Evolutionary conservation across 2,888 invertebrate species (phyloP), one percentile per base, ranked within the genome.

Genomic region (Apotomis turbidana): DNA sequence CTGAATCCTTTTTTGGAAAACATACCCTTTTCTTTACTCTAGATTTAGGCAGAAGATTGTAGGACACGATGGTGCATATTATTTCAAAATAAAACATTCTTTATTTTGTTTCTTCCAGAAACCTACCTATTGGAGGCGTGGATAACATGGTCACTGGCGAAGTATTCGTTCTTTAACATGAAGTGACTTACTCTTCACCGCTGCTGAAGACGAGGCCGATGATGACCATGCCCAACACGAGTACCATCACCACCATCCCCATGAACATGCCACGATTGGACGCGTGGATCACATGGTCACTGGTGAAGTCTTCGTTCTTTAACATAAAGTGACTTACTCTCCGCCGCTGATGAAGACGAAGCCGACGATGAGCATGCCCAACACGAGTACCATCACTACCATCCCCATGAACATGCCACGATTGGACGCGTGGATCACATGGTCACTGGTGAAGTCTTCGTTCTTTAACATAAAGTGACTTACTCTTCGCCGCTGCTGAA

Each of bases 261-360:
- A 94, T 90, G 85, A 97, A 96, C 38, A 97, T 89, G 2, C 97
- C 97, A 74, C 95, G 95, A 2, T 96, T 96, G 69, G 97, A 95
- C 1, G 96, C 95, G 77, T 27, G 27, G 81, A 96, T 94, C 59
- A 95, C 94, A 51, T 95, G 88, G 80, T 94, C 94, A 27, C 94
- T 94, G 4, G 90, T 94, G 79, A 87, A 94, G 68, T 93, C 90
- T 68, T 93, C 93, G 5, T 93, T 27, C 27, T 27, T 27, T 61
- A 4, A 49, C 8, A 49, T n/a, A 12, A 61, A 54, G 38, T 52
- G 38, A 64, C 94, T 90, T 85, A 90, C 92, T 83, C 87, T 74
- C 86, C 90, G 63, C 90, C 87, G 66, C 94, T 94, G 95, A 88
- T 85, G 85, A 91, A 85, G 80, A 92, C 87, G 86, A 94, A 90